A percentile compares a stretch with the other conserved stretches of the same genome.
phyloP scores from a whole-genome alignment of 2,797 vertebrate species.

The Protonibea diacanthus region DNA sequence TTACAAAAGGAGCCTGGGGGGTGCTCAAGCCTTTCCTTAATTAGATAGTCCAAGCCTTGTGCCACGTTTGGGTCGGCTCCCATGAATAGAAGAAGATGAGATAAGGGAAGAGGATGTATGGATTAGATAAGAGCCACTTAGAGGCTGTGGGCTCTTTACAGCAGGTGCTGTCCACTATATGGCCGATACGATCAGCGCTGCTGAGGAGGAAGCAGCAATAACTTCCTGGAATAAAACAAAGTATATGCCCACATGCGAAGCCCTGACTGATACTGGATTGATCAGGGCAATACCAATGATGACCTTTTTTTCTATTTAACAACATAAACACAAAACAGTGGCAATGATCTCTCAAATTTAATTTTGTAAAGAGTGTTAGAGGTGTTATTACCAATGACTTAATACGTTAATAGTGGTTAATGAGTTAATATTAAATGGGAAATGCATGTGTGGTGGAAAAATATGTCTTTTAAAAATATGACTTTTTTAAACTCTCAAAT shows the following conservation, averaged over 20 bases:
- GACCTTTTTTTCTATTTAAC: neutral
- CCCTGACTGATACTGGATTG: neutral
- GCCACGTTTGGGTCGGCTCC: slow-evolving; percentile 63
- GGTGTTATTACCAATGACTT: neutral
- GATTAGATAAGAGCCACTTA: slow-evolving; percentile 82
- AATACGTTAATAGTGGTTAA: neutral
- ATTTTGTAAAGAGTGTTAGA: neutral
- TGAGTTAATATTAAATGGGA: too few relatives aligned
- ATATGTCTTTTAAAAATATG: too few relatives aligned
- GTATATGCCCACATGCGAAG: neutral
- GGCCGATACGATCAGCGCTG: slow-evolving; percentile 42
- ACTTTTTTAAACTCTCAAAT: neutral
- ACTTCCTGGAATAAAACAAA: slow-evolving; percentile 13
- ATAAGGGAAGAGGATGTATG: slow-evolving; percentile 76
- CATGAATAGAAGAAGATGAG: slow-evolving; percentile 68
- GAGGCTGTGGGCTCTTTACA: slow-evolving; percentile 54
- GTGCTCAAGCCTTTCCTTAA: slow-evolving; percentile 66
- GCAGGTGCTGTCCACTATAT: slow-evolving; percentile 38
- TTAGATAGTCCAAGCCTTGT: slow-evolving; percentile 72
- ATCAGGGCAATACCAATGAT: neutral
- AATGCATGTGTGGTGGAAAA: too few relatives aligned
- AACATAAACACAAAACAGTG: neutral
- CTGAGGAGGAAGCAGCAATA: slow-evolving; percentile 41
- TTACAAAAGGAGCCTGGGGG: slow-evolving; percentile 67
- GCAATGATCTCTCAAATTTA: neutral